Evolutionary conservation across 2,888 invertebrate genomes (phyloP), one percentile per base, ranked within the genome.

Genomic region (Arge pagana): DNA sequence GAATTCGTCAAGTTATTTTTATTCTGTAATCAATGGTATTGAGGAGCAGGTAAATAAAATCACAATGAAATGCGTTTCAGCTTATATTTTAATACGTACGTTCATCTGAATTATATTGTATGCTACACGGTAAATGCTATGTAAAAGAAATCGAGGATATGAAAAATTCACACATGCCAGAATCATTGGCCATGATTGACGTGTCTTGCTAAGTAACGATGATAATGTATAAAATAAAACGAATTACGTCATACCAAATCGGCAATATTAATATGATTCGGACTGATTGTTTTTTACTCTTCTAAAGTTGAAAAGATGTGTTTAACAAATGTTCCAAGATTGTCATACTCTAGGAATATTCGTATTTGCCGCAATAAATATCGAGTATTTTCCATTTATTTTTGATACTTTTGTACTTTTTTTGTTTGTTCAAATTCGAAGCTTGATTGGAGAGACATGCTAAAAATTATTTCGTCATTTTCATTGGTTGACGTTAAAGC

Each of bases 51-150:
- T n/a, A n/a, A n/a, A n/a, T n/a, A 30, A 11, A 28, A 42, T 19
- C 21, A 11, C 21, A n/a, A n/a, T n/a, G 18, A 11, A 30, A 30
- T 31, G n/a, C 31, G 16, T 33, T 45, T 35, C 33, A 45, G 45
- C 45, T 45, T 24, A n/a, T 28, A 53, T 49, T 53, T 30, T 42
- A 53, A 31, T 49, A 50, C 37, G 49, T 42, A 53, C 39, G 37
- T 42, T 41, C 37, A 49, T 53, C 48, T 40, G 36, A 42, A 41
- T 31, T 42, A 16, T 42, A 53, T 58, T 59, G 64, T 63, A 61
- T 63, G 61, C 64, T 70, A 66, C 62, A 65, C 63, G 58, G 63
- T 69, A 70, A 70, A 65, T 70, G 67, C 68, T 72, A 66, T 66
- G 62, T 55, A 65, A 64, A 65, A 65, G 8, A 33, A 33, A 33